phyloP scores from a whole-genome alignment of 2,113 vertebrate genomes.

The Protomyctophum bolini region DNA sequence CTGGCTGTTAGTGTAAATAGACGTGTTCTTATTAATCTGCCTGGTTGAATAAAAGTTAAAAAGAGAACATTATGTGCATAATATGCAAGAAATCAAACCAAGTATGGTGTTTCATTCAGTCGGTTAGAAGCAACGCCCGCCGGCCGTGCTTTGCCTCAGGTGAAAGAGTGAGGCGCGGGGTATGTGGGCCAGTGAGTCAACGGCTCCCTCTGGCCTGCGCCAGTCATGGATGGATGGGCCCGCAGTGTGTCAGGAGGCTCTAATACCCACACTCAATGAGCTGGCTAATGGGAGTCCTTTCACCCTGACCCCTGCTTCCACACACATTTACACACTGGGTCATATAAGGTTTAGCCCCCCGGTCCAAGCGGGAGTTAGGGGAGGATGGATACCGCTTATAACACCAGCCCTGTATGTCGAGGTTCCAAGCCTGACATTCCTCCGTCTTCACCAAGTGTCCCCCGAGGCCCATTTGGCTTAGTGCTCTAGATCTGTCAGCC shows the following conservation, averaged over 20 bases:
- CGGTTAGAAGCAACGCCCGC: slow-evolving; percentile 2
- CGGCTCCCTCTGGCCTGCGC: slow-evolving; percentile 49
- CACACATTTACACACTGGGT: slow-evolving; percentile 62
- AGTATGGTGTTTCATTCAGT: slow-evolving; percentile 13
- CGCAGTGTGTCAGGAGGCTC: slow-evolving; percentile 51
- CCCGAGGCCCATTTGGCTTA: slow-evolving; percentile 27
- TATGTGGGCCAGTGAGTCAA: slow-evolving; percentile 55
- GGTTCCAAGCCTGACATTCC: slow-evolving; percentile 43
- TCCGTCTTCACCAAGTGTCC: slow-evolving; percentile 29
- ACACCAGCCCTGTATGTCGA: slow-evolving; percentile 17
- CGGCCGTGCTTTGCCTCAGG: slow-evolving; percentile 8
- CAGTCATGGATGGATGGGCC: slow-evolving; percentile 61
- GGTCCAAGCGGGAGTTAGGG: slow-evolving; percentile 25
- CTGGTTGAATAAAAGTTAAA: too few species aligned
- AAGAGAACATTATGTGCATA: too few species aligned
- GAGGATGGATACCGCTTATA: slow-evolving; percentile 26
- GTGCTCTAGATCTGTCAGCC: slow-evolving; percentile 28
- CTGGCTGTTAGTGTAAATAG: too few species aligned
- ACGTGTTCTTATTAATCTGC: too few species aligned
- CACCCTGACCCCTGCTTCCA: slow-evolving; percentile 58
- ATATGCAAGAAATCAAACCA: not conserved
- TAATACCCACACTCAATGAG: slow-evolving; percentile 69
- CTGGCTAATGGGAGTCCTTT: slow-evolving; percentile 71
- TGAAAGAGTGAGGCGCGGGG: slow-evolving; percentile 31
- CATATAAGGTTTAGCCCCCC: slow-evolving; percentile 50